Conservation (phyloP, 2,888 invertebrate genomes). For the Cheiracanthium punctorium region DNA sequence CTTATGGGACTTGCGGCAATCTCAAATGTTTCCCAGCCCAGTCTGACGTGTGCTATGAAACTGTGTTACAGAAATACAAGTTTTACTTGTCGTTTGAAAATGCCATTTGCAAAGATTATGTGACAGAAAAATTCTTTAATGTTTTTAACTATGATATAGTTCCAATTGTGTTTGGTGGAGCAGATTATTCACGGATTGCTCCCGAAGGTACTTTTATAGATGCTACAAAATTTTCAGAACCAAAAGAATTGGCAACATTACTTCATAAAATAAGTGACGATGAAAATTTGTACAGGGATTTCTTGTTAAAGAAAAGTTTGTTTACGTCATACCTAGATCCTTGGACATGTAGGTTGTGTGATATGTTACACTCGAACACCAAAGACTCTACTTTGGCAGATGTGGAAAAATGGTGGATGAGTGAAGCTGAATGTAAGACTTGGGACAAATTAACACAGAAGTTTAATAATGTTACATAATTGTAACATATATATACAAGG, state of each 20-base stretch:
- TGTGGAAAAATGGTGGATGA: slow-evolving; percentile 38
- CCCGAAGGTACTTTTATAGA: slow-evolving; percentile 75
- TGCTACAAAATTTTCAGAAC: slow-evolving; percentile 68
- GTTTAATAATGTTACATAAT: too few species aligned
- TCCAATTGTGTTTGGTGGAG: slow-evolving; percentile 74
- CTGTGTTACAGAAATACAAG: slow-evolving; percentile 73
- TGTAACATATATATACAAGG: too few species aligned
- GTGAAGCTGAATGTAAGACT: slow-evolving; percentile 28
- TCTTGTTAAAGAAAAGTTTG: slow-evolving; percentile 29
- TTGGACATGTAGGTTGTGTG: slow-evolving; percentile 64
- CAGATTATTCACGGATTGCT: slow-evolving; percentile 73
- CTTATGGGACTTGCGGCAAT: slow-evolving; percentile 64
- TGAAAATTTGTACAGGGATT: slow-evolving; percentile 14
- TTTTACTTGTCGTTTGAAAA: slow-evolving; percentile 68
- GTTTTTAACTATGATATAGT: slow-evolving; percentile 73
- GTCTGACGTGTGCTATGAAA: slow-evolving; percentile 75
- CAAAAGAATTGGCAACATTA: slow-evolving; percentile 42
- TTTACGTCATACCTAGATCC: slow-evolving; percentile 60
- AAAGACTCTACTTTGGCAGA: neutral
- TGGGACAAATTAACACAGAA: slow-evolving; percentile 33
- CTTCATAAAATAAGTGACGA: slow-evolving; percentile 38
- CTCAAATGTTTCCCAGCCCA: slow-evolving; percentile 64
- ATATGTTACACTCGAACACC: slow-evolving; percentile 34
- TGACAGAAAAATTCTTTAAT: slow-evolving; percentile 74
- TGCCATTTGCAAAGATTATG: slow-evolving; percentile 74